Conservation (phyloP, 2,113 vertebrate species). For the Lota lota region DNA sequence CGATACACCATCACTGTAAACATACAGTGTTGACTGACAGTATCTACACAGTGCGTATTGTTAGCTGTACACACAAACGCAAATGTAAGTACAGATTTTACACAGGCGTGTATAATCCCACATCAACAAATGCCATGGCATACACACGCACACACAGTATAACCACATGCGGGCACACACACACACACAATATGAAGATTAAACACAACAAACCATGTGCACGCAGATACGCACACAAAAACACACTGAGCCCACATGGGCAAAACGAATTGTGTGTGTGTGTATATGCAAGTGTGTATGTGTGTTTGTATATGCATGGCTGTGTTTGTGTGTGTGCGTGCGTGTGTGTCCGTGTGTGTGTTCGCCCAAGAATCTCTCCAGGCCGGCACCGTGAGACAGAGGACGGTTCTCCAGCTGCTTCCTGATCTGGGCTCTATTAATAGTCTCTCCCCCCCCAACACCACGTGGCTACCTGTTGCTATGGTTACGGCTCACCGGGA, state of each 20-base stretch:
- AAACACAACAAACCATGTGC: neutral
- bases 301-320: neutral
- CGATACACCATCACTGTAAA: no score
- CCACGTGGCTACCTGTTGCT: constrained; percentile 61
- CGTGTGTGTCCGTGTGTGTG: no score
- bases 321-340: no score
- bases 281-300: neutral
- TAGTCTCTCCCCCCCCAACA: constrained; percentile 49
- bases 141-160: neutral
- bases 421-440: constrained; percentile 60
- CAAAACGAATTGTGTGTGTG: no score
- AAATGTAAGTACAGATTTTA: no score
- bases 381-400: neutral
- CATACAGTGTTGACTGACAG: no score
- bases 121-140: neutral
- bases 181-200: no score
- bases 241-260: no score
- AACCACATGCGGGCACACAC: neutral
- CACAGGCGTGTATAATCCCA: no score
- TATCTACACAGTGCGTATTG: no score
- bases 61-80: no score
- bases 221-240: neutral
- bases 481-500: constrained; percentile 53
- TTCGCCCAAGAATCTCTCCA: no score
- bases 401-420: constrained; percentile 51